A percentile compares a stretch with the other conserved stretches of the same genome.
phyloP scores from a whole-genome alignment of 2,113 vertebrate species.

The Tachysurus fulvidraco region DNA sequence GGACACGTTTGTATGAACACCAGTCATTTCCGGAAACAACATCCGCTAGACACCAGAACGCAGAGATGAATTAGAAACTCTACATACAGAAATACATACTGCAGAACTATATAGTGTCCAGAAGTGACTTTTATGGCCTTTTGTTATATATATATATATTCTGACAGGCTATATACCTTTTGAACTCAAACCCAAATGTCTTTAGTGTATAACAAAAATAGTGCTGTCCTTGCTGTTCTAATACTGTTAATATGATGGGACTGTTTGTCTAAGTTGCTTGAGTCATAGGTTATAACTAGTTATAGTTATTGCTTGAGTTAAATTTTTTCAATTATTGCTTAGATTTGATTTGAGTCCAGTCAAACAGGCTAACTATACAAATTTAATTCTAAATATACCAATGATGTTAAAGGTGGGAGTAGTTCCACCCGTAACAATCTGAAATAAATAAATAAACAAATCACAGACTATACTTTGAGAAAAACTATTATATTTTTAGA shows the following conservation, averaged over 20 bases:
- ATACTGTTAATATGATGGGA: neutral
- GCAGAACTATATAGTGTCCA: too few relatives aligned
- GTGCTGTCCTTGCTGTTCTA: neutral
- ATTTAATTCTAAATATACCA: neutral
- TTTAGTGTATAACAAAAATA: neutral
- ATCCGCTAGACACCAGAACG: neutral
- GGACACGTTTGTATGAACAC: conserved; percentile 35
- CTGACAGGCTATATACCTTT: too few relatives aligned
- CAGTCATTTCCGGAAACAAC: conserved; percentile 21
- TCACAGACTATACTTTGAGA: neutral
- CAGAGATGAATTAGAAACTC: neutral
- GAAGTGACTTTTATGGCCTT: too few relatives aligned
- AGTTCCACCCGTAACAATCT: neutral
- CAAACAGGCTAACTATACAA: neutral
- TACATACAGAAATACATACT: too few relatives aligned
- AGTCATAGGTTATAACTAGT: neutral
- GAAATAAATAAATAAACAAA: neutral
- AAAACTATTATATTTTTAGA: neutral
- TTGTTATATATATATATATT: too few relatives aligned
- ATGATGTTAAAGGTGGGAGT: neutral
- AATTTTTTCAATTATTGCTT: neutral
- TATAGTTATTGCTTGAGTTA: neutral
- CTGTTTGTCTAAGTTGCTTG: neutral
- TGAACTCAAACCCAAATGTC: neutral
- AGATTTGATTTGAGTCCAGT: neutral